Evolutionary conservation across 1,140 invertebrate genomes (phyloP).

Genomic region (Pachyrhynchus sulphureomaculatus): DNA sequence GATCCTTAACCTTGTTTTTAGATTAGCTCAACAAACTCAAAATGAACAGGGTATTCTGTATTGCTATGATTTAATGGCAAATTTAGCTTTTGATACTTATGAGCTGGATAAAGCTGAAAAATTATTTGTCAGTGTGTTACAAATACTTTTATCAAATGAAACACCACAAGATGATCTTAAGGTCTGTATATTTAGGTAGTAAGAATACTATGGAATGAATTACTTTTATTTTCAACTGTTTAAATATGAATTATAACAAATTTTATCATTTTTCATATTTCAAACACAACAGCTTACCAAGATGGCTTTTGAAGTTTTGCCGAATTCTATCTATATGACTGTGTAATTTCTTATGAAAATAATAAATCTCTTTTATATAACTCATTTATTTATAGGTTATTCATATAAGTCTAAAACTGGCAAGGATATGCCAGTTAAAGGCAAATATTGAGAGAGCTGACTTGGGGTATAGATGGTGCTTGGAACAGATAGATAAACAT

Average conservation of each 20-base stretch:
- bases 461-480: slow-evolving; percentile 74
- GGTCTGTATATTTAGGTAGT: slow-evolving; percentile 50
- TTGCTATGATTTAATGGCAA: slow-evolving; percentile 88
- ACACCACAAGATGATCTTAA: slow-evolving; percentile 71
- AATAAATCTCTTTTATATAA: slow-evolving; percentile 1
- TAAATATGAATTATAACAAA: too few relatives aligned
- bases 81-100: slow-evolving; percentile 76
- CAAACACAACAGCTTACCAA: too few relatives aligned
- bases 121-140: slow-evolving; percentile 79
- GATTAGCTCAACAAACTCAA: slow-evolving; percentile 76
- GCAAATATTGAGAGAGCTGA: slow-evolving; percentile 67
- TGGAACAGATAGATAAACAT: slow-evolving; percentile 65
- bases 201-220: background rate
- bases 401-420: slow-evolving; percentile 76
- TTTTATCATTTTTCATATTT: too few relatives aligned
- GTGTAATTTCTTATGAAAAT: too few relatives aligned
- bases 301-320: too few relatives aligned
- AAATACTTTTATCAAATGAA: slow-evolving; percentile 70
- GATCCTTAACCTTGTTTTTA: background rate
- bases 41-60: slow-evolving; percentile 78
- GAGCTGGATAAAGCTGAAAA: slow-evolving; percentile 81
- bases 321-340: too few relatives aligned
- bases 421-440: slow-evolving; percentile 67
- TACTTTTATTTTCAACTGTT: too few relatives aligned
- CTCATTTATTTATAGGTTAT: slow-evolving; percentile 52